Percentiles rank a stretch among this genome's conserved stretches.
Evolutionary conservation across 2,113 vertebrate species (phyloP).

Genomic region (Oxygymnocypris stewartii): DNA sequence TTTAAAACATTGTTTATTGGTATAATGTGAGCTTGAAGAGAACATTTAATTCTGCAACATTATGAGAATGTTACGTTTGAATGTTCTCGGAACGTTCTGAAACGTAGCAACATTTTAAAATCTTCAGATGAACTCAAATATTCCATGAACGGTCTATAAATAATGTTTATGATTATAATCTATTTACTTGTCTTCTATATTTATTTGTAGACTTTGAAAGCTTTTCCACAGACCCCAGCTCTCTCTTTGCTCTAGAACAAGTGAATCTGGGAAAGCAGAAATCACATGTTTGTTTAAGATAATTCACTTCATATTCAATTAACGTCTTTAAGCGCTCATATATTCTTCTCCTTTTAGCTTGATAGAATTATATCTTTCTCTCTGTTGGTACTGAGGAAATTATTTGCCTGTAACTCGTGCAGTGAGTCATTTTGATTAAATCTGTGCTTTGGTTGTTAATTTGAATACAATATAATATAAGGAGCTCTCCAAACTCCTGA

Average conservation of each 20-base stretch:
- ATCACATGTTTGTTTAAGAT: background rate
- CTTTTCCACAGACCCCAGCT: too few relatives aligned
- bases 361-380: background rate
- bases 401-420: background rate
- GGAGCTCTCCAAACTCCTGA: slow-evolving; percentile 2
- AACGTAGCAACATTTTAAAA: too few relatives aligned
- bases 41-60: too few relatives aligned
- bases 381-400: background rate
- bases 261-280: background rate
- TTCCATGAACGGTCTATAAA: too few relatives aligned
- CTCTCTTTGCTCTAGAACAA: background rate
- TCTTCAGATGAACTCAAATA: too few relatives aligned
- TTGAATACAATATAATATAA: background rate
- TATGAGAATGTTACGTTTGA: too few relatives aligned
- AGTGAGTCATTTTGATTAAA: background rate
- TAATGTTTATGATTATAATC: too few relatives aligned
- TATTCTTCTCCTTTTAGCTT: background rate
- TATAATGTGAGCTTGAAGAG: too few relatives aligned
- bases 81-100: too few relatives aligned
- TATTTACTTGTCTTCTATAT: too few relatives aligned
- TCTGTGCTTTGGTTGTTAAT: background rate
- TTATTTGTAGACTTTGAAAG: too few relatives aligned
- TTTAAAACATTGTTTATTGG: too few relatives aligned
- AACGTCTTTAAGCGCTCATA: background rate
- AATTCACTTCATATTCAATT: background rate